A percentile compares a stretch with the other conserved stretches of the same genome.
phyloP scores from a whole-genome alignment of 2,113 vertebrate genomes.

The Lepus europaeus region DNA sequence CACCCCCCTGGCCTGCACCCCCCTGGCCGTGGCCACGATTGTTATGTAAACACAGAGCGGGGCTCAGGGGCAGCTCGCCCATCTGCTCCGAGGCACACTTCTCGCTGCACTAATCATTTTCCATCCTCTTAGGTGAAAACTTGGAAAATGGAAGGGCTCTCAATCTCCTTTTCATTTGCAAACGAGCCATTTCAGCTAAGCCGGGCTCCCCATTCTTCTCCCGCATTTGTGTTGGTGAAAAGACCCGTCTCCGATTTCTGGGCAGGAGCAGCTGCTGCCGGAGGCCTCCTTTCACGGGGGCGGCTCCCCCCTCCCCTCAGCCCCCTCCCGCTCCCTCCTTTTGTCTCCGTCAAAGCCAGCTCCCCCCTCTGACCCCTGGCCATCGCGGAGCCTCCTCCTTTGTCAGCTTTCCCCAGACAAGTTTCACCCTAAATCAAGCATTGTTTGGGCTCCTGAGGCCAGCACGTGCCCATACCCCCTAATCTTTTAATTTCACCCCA shows the following conservation, averaged over 20 bases:
- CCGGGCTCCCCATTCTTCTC: slow-evolving; percentile 91
- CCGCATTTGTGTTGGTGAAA: slow-evolving; percentile 93
- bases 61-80: slow-evolving; percentile 73
- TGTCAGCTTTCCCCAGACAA: slow-evolving; percentile 89
- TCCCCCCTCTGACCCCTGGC: slow-evolving; percentile 86
- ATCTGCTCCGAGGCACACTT: slow-evolving; percentile 85
- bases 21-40: slow-evolving; percentile 55
- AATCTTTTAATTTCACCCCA: slow-evolving; percentile 94
- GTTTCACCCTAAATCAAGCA: slow-evolving; percentile 91
- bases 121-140: slow-evolving; percentile 86
- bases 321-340: slow-evolving; percentile 86
- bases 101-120: slow-evolving; percentile 86
- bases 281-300: slow-evolving; percentile 88
- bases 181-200: slow-evolving; percentile 90
- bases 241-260: slow-evolving; percentile 95
- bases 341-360: slow-evolving; percentile 88
- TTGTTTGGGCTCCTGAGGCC: slow-evolving; percentile 90
- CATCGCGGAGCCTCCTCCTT: slow-evolving; percentile 85
- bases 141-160: slow-evolving; percentile 85
- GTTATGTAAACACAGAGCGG: slow-evolving; percentile 82
- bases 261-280: slow-evolving; percentile 94
- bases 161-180: slow-evolving; percentile 89
- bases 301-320: slow-evolving; percentile 83
- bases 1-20: neutral
- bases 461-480: slow-evolving; percentile 92